Conservation (phyloP, 2,113 vertebrate species). For the Tursiops truncatus region DNA sequence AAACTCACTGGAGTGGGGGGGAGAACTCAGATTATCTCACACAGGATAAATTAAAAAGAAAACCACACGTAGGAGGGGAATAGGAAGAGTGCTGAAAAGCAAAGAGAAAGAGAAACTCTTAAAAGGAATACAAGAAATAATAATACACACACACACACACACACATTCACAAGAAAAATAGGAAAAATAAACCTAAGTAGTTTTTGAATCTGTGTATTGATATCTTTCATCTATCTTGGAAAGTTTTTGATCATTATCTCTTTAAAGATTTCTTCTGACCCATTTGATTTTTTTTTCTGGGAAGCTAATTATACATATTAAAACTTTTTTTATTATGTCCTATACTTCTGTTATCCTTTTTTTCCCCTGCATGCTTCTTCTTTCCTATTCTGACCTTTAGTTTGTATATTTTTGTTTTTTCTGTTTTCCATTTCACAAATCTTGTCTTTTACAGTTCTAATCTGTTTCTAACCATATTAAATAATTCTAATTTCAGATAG, state of each 20-base stretch:
- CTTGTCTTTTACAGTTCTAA: not conserved
- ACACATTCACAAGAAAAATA: not conserved
- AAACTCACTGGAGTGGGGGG: fast-evolving
- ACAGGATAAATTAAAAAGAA: not conserved
- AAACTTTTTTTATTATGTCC: not conserved
- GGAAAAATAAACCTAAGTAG: not conserved
- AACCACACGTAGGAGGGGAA: not conserved
- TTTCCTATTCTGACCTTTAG: not conserved
- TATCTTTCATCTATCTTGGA: not conserved
- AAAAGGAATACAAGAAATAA: not conserved
- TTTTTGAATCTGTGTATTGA: not conserved
- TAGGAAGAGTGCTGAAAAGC: not conserved
- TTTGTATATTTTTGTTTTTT: not conserved
- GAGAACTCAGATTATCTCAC: not conserved
- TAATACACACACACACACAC: not conserved
- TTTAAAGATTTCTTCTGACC: not conserved
- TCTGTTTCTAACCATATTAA: not conserved
- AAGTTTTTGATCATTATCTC: not conserved
- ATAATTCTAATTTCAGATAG: not conserved
- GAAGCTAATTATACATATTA: not conserved
- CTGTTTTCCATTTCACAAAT: not conserved
- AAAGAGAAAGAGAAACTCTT: not conserved
- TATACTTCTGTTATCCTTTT: not conserved
- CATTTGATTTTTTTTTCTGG: not conserved
- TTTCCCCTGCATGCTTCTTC: not conserved